phyloP scores from a whole-genome alignment of 2,113 vertebrate genomes.

The Calidris pugnax region DNA sequence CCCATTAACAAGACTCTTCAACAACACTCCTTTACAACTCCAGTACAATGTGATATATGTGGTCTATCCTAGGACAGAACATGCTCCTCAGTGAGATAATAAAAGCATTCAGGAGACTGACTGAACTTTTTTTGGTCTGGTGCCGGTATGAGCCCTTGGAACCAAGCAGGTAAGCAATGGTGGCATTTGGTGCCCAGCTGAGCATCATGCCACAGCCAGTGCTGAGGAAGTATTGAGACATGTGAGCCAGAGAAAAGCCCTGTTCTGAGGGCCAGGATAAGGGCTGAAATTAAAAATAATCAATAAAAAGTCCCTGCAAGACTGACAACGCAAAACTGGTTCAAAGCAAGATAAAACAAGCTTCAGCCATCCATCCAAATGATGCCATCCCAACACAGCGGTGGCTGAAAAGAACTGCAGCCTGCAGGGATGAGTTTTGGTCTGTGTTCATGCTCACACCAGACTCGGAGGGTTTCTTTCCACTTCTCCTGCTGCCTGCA shows the following conservation, averaged over 20 bases:
- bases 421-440: not conserved
- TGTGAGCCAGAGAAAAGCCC: not conserved
- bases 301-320: not conserved
- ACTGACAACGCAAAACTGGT: not conserved
- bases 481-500: not conserved
- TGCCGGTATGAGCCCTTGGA: not conserved
- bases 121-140: not conserved
- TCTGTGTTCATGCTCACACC: not conserved
- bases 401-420: not conserved
- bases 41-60: fast-evolving
- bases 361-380: not conserved
- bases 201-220: not conserved
- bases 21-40: not conserved
- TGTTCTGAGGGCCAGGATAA: not conserved
- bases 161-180: not conserved
- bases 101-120: not conserved
- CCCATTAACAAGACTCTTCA: not conserved
- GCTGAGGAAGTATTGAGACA: not conserved
- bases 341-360: not conserved
- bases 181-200: too few relatives aligned
- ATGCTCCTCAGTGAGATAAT: not conserved
- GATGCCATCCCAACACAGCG: not conserved
- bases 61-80: not conserved
- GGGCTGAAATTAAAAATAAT: not conserved
- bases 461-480: not conserved